phyloP scores from a whole-genome alignment of 2,888 invertebrate species.

The Eumacrocentrus americanus region DNA sequence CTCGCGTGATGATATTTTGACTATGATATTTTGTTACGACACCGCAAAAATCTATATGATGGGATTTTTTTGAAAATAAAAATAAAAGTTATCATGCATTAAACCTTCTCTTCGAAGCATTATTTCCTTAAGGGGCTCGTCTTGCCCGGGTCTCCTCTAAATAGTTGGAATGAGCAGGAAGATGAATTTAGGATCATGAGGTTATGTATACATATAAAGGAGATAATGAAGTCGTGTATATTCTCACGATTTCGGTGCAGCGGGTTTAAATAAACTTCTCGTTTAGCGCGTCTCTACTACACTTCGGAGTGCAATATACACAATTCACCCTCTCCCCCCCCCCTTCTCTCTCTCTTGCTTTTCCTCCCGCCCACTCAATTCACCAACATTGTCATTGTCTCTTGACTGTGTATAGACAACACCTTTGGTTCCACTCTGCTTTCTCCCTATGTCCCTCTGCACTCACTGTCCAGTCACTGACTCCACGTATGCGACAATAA shows the following conservation, averaged over 20 bases:
- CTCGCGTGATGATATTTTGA: no score
- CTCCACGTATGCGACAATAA: slow-evolving; percentile 36
- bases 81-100: no score
- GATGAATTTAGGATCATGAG: neutral
- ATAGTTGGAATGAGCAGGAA: no score
- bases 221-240: slow-evolving; percentile 38
- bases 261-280: slow-evolving; percentile 39
- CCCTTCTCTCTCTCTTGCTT: neutral
- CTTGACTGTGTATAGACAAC: neutral
- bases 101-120: no score
- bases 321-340: neutral
- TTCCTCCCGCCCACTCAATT: neutral
- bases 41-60: no score
- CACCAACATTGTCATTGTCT: neutral
- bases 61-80: no score
- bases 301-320: slow-evolving; percentile 2
- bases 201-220: slow-evolving; percentile 12
- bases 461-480: slow-evolving; percentile 20
- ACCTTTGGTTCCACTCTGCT: neutral
- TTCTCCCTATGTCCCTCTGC: neutral
- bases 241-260: slow-evolving; percentile 26
- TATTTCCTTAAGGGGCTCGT: no score
- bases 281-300: slow-evolving; percentile 27
- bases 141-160: no score
- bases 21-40: no score